Base-by-base conservation (phyloP, 2,113 vertebrate genomes). In the Chaenogobius annularis region DNA sequence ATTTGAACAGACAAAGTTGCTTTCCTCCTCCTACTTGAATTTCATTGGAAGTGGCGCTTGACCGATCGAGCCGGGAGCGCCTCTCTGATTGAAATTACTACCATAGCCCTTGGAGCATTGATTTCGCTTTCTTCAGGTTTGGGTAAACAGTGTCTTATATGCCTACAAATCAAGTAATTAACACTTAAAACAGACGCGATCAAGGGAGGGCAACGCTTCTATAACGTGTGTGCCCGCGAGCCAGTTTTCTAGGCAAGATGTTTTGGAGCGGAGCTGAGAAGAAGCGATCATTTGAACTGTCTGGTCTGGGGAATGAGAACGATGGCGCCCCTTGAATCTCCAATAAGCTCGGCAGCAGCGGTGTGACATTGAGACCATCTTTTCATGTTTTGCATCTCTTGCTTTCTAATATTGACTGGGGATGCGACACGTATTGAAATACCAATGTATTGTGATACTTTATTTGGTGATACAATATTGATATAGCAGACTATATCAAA, bases 151-250 rank as follows among this genome's bases (percentile, higher is more conserved):
- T 75, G 89, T 86, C 85, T 79, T 82, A 84, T 77, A 70, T 23
- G 88, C 89, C 89, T 92, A 89, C 91, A 92, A 92, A 92, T 92
- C 86, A 89, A 83, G 89, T 87, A 85, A 92, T 93, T 92, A 93
- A 90, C 87, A 91, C 88, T 86, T 85, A 89, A 90, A 90, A 90
- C 82, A 85, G 75, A 82, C 72, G 68, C 81, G 81, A 89, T 88
- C 80, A 86, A 89, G 88, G 90, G 79, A 70, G 78, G 75, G 71
- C 85, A 72, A 70, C 26, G 37, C 74, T 77, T 86, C 81, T 77
- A 73, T 14, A 59, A 59, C 3, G 83, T 79, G 55, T 68, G 23
- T 67, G 70, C 72, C 77, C 70, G 14, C 7, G 20, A 66, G 79
- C 66, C 31, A 48, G 83, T 66, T 55, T 55, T 67, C 68, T 66